Percentiles rank a stretch among this genome's conserved stretches.
Conservation (phyloP, 2,113 vertebrate genomes). For the Rallus limicola region DNA sequence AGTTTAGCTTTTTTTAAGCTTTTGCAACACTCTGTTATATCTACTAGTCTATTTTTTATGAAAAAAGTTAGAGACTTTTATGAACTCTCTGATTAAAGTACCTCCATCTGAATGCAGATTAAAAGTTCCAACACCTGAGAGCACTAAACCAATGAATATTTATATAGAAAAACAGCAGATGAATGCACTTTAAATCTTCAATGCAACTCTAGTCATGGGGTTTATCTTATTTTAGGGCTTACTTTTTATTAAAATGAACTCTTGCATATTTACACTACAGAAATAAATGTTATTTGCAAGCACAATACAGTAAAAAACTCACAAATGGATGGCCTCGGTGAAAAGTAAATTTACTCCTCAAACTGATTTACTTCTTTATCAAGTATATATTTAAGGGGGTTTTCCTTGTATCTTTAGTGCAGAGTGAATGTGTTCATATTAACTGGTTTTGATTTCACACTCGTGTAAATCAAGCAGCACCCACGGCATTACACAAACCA, state of each 20-base stretch:
- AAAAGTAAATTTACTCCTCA: constrained; percentile 64
- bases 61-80: constrained; percentile 79
- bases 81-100: constrained; percentile 86
- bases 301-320: constrained; percentile 77
- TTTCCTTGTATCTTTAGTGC: constrained; percentile 16
- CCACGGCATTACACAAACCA: accelerated
- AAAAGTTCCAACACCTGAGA: constrained; percentile 85
- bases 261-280: constrained; percentile 85
- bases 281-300: constrained; percentile 82
- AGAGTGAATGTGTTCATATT: neutral
- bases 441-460: neutral
- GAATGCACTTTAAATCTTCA: constrained; percentile 86
- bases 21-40: constrained; percentile 67
- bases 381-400: constrained; percentile 27
- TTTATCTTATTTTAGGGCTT: constrained; percentile 86
- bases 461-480: accelerated
- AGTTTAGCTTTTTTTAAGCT: constrained; percentile 59
- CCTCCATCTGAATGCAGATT: constrained; percentile 85
- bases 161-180: constrained; percentile 83
- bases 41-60: constrained; percentile 65
- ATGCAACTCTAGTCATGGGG: constrained; percentile 83
- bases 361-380: constrained; percentile 65
- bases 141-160: constrained; percentile 86
- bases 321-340: constrained; percentile 64
- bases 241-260: constrained; percentile 86